A percentile compares a stretch with the other conserved stretches of the same genome.
phyloP scores from a whole-genome alignment of 2,888 invertebrate species.

The Dryococelus australis region DNA sequence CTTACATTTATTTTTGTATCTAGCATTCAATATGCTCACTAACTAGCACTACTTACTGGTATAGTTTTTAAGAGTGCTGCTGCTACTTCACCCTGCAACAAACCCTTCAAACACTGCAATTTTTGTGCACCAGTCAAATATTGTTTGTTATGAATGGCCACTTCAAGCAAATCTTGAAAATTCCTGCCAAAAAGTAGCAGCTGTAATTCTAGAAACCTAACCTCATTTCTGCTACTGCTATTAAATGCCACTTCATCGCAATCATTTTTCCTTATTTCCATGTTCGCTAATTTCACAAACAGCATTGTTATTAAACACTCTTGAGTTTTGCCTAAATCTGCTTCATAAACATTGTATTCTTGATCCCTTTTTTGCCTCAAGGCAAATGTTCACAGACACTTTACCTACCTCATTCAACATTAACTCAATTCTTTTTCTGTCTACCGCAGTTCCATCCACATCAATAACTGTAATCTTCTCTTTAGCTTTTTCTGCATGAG shows the following conservation, averaged over 20 bases:
- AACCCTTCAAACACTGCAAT: neutral
- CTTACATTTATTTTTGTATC: neutral
- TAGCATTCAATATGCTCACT: neutral
- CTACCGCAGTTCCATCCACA: too few species aligned
- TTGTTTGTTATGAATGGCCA: neutral
- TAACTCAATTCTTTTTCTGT: neutral
- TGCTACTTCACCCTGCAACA: neutral
- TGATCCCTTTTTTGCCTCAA: neutral
- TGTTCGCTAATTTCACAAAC: neutral
- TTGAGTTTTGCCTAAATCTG: neutral
- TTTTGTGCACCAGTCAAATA: neutral
- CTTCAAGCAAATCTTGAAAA: neutral
- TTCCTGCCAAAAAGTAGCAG: neutral
- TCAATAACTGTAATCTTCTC: too few species aligned
- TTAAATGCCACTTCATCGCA: neutral
- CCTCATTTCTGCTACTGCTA: neutral
- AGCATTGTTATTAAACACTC: neutral
- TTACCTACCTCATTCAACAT: neutral
- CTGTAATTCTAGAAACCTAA: neutral
- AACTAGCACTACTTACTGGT: neutral
- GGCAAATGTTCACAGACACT: neutral
- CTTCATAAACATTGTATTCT: neutral
- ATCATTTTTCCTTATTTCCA: neutral
- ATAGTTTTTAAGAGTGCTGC: neutral
- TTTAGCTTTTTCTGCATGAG: too few species aligned